Conservation (phyloP, 64 coral and sea anemone genomes). For the Stylophora pistillata region DNA sequence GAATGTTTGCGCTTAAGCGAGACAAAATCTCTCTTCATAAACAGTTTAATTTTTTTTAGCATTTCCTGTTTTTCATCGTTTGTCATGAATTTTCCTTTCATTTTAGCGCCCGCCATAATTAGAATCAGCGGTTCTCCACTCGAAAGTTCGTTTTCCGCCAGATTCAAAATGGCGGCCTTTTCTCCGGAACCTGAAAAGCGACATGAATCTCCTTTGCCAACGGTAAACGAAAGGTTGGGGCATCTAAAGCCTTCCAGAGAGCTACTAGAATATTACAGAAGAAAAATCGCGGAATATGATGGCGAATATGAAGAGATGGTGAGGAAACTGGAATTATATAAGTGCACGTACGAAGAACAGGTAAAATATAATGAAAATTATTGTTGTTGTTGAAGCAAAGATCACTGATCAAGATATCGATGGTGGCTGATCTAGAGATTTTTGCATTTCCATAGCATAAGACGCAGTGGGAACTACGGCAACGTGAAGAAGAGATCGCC, state of each 20-base stretch:
- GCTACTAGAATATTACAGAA: constrained; percentile 96
- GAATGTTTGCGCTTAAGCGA: not conserved
- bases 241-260: constrained; percentile 93
- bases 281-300: constrained; percentile 98
- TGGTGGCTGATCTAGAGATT: not conserved
- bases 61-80: not conserved
- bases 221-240: constrained; percentile 92
- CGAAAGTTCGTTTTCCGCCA: constrained; percentile 62
- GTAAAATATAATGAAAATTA: constrained; percentile 15
- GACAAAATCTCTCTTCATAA: not conserved
- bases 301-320: constrained; percentile 94
- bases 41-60: not conserved
- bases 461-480: constrained; percentile 88
- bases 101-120: not conserved
- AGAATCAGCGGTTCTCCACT: not conserved
- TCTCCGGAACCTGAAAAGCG: not conserved
- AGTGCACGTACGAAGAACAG: constrained; percentile 99
- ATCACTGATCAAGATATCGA: not conserved
- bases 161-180: constrained; percentile 58
- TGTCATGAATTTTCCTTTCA: not conserved
- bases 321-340: constrained; percentile 89
- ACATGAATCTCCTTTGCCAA: constrained; percentile 75
- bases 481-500: constrained; percentile 95
- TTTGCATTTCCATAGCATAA: constrained; percentile 67
- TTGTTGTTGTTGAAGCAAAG: not conserved